Conservation (phyloP, 1,140 invertebrate species). For the Eumeta japonica region DNA sequence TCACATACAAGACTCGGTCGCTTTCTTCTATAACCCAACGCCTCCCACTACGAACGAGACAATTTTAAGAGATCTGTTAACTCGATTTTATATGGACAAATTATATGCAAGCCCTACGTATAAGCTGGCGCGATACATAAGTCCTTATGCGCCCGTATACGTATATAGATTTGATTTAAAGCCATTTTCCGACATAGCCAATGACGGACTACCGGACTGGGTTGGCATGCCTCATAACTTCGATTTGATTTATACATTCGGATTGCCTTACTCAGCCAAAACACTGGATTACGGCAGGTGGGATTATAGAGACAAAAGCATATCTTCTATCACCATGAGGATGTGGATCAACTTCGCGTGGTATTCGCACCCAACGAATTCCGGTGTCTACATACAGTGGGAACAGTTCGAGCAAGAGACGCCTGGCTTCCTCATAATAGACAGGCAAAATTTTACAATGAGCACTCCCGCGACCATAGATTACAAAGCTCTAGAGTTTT, state of each 20-base stretch:
- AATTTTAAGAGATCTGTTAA: conserved; percentile 60
- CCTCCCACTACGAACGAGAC: conserved; percentile 62
- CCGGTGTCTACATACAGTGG: conserved; percentile 69
- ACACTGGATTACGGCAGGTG: conserved; percentile 61
- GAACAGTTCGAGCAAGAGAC: conserved; percentile 63
- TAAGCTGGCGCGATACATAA: conserved; percentile 63
- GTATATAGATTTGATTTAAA: conserved; percentile 76
- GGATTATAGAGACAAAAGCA: conserved; percentile 72
- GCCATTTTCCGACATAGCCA: conserved; percentile 62
- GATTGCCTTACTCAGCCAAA: conserved; percentile 67
- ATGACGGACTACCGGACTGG: conserved; percentile 69
- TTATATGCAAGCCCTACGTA: conserved; percentile 70
- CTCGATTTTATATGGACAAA: conserved; percentile 72
- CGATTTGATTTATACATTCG: conserved; percentile 77
- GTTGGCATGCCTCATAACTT: conserved; percentile 75
- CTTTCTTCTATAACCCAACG: conserved; percentile 71
- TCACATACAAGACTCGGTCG: conserved; percentile 69
- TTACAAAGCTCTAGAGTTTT: conserved; percentile 75
- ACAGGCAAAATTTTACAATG: conserved; percentile 70
- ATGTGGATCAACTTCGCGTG: conserved; percentile 75
- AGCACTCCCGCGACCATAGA: conserved; percentile 63
- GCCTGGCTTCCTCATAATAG: conserved; percentile 69
- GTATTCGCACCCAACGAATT: conserved; percentile 67
- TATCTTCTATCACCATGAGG: conserved; percentile 73
- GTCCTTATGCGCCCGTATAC: conserved; percentile 61